Base-by-base conservation (phyloP, 2,888 invertebrate species). In the Ichneumoninae sp. region DNA sequence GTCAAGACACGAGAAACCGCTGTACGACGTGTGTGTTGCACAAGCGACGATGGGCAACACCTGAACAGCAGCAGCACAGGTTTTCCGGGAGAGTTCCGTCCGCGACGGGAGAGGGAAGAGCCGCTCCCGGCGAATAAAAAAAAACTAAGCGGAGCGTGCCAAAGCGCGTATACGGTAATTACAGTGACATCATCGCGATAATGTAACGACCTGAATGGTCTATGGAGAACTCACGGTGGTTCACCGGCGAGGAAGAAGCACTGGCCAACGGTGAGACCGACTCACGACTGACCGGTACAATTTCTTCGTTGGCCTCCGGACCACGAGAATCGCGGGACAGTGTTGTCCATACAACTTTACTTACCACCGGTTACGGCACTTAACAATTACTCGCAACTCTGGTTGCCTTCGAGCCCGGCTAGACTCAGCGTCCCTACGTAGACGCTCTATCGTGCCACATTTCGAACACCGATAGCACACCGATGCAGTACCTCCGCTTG, bases 161-260 rank as follows among this genome's bases (percentile, higher is more conserved):
- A 19, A 50, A n/a, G 74, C 50, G 47, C 65, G 33, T 52, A 30
- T 40, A 73, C 63, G 76, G 76, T 83, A 83, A 85, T 85, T 80
- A 73, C 68, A 69, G 54, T 85, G 85, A 85, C 80, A 76, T 85
- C 82, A 85, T 83, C 47, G 71, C 36, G 16, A 52, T 74, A 63
- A 75, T 74, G 76, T 73, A 26, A 44, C 19, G 40, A 70, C 66
- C 54, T 47, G 65, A 44, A 76, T 19, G 74, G 44, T 54, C 36
- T 40, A 63, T 47, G 16, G 3, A 30, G 3, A 40, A 22, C n/a
- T 4, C 13, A 44, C 60, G 40, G 75, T n/a, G 71, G 57, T 30
- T 52, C 70, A 68, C 66, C 30, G 33, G 16, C 33, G 50, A 44
- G 30, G 10, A 63, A 74, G 70, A 76, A 70, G 66, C 33, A n/a